These are phyloP conservation scores for Drosophila seclusa DNA, from an alignment of 2,888 invertebrate genomes.

Conservation along the genomic window DNA sequence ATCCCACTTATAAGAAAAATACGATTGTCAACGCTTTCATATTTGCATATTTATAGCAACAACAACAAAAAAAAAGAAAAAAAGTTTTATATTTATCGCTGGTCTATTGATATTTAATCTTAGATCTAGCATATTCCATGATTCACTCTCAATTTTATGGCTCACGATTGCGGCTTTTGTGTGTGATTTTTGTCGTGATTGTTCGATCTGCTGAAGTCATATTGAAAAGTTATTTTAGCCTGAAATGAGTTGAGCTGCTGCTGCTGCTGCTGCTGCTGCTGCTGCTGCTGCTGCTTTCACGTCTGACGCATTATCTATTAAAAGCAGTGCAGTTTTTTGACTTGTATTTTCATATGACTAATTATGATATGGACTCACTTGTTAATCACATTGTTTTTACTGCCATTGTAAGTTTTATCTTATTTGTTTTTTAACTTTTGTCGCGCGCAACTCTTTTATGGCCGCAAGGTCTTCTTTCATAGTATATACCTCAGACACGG, in stretches of 20 bases:
- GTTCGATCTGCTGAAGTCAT: not conserved
- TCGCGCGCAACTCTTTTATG: constrained; percentile 34
- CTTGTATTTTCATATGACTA: constrained; percentile 7
- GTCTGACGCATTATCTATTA: constrained; percentile 22
- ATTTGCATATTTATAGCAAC: not conserved
- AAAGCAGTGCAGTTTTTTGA: not conserved
- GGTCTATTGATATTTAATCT: not conserved
- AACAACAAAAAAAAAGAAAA: not conserved
- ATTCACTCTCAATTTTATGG: constrained; percentile 12
- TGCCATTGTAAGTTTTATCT: constrained; percentile 13
- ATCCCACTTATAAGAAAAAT: not conserved
- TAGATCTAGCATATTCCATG: constrained; percentile 6
- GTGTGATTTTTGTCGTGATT: constrained; percentile 3
- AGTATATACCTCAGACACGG: constrained; percentile 37
- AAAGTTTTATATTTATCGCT: not conserved
- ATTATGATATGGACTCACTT: constrained; percentile 6
- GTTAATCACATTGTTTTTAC: constrained; percentile 8
- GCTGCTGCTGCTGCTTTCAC: not conserved
- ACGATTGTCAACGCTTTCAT: not conserved
- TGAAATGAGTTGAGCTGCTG: not conserved
- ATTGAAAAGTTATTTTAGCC: not conserved
- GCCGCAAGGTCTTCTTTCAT: constrained; percentile 6
- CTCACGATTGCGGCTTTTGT: constrained; percentile 7
- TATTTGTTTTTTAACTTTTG: constrained; percentile 21
- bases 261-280: not conserved